Percentiles rank a stretch among this genome's conserved stretches.
Evolutionary conservation across 2,888 invertebrate species (phyloP).

Genomic region (Mamestra brassicae): DNA sequence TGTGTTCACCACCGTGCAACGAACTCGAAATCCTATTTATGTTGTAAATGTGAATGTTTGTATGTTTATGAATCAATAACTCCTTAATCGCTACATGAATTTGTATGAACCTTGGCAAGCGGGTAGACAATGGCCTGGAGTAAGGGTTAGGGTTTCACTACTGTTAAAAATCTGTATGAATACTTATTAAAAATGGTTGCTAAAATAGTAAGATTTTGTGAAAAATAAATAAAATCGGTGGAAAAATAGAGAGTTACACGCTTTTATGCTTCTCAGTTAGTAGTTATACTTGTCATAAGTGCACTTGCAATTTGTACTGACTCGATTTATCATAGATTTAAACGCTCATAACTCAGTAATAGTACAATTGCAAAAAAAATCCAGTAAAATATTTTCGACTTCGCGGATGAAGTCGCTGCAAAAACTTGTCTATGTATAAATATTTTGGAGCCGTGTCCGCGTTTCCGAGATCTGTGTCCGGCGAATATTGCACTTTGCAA

Average conservation of each 20-base stretch:
- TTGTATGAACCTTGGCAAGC: background rate
- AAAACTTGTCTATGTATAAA: constrained; percentile 31
- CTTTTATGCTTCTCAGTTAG: too few species aligned
- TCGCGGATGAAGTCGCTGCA: background rate
- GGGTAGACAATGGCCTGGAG: background rate
- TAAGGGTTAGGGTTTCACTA: too few species aligned
- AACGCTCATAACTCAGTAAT: too few species aligned
- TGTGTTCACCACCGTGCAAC: constrained; percentile 41
- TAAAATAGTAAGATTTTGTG: too few species aligned
- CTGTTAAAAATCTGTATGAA: too few species aligned
- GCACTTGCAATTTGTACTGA: too few species aligned
- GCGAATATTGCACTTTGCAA: constrained; percentile 75
- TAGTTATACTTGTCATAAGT: too few species aligned
- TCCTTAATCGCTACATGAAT: background rate
- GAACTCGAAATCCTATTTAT: constrained; percentile 10
- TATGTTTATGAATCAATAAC: background rate
- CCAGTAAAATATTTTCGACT: background rate
- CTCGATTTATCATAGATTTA: too few species aligned
- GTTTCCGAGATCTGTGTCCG: constrained; percentile 60
- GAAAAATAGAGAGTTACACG: too few species aligned
- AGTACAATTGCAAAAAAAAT: too few species aligned
- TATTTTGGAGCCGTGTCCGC: constrained; percentile 59
- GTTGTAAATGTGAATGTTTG: background rate
- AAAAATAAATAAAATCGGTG: too few species aligned
- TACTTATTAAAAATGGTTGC: too few species aligned